Evolutionary conservation across 2,888 invertebrate genomes (phyloP), one percentile per base, ranked within the genome.

Genomic region (Callyntrura sp.): DNA sequence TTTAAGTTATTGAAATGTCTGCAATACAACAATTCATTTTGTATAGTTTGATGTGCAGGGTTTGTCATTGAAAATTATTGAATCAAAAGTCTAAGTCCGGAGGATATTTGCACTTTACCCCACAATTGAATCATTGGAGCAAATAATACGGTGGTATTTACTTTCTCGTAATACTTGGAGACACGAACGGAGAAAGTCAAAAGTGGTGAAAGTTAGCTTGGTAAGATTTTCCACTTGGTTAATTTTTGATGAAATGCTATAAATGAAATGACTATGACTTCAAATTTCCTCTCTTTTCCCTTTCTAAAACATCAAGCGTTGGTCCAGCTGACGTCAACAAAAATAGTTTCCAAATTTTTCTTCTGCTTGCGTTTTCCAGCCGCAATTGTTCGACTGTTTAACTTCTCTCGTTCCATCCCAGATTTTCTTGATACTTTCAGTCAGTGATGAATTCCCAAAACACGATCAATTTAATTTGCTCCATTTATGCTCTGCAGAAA

Each of bases 201-300:
- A 28, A 3, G 62, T 62, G 6, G 62, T 11, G 62, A 62, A 73
- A 76, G 73, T 25, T 23, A 5, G 12, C 2, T 23, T 76, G 48
- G 48, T 0, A n/a, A 17, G 9, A 12, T 20, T 45, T 73, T 76
- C 51, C 73, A 76, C 73, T 25, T 23, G 17, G 51, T 76, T 76
- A 76, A 76, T 51, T 51, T 51, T 51, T 76, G 73, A 76, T 76
- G 17, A 23, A 20, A 51, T 48, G 73, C 73, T 48, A 76, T 76
- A 76, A 76, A 45, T 14, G 20, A 14, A 48, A 51, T 51, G 48
- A 20, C 73, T 48, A 51, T 51, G 48, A 20, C 73, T 48, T 48
- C 20, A 28, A 70, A 45, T 9, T 17, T 45, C 35, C 45, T 35
- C 35, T 35, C 35, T 35, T 6, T 6, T 35, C 35, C 6, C 35